Conservation (phyloP, 2,113 vertebrate species). For the Oxyruncus cristatus region DNA sequence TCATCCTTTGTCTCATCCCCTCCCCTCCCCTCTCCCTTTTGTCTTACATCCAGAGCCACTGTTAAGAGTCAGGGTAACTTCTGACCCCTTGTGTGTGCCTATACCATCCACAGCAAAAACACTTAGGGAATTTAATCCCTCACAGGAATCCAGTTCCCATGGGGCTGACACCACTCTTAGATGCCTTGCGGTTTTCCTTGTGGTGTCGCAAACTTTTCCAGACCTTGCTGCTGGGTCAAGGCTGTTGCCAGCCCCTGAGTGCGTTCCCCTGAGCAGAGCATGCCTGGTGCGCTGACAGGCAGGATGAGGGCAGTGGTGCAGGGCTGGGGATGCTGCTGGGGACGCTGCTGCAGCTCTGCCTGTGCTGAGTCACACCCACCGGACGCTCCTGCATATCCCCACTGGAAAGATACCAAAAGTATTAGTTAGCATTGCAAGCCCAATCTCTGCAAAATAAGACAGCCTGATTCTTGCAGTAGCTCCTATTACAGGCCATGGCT, state of each 20-base stretch:
- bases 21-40: neutral
- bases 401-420: constrained; percentile 42
- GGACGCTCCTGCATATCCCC: neutral
- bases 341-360: neutral
- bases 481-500: neutral
- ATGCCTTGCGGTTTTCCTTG: neutral
- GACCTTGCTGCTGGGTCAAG: neutral
- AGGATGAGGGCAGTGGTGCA: neutral
- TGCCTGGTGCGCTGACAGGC: neutral
- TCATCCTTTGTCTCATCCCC: rapidly evolving
- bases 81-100: neutral
- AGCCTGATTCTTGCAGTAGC: neutral
- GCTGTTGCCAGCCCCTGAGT: neutral
- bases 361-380: neutral
- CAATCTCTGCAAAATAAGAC: neutral
- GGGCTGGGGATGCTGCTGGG: neutral
- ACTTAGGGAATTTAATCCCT: neutral
- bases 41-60: neutral
- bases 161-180: neutral
- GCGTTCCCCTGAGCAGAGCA: neutral
- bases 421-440: constrained; percentile 7
- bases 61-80: neutral
- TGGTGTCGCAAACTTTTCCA: neutral
- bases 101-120: neutral
- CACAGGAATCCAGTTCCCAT: neutral